These are phyloP conservation scores for Etheostoma spectabile DNA, from an alignment of 2,113 vertebrate species.

Conservation along the genomic window DNA sequence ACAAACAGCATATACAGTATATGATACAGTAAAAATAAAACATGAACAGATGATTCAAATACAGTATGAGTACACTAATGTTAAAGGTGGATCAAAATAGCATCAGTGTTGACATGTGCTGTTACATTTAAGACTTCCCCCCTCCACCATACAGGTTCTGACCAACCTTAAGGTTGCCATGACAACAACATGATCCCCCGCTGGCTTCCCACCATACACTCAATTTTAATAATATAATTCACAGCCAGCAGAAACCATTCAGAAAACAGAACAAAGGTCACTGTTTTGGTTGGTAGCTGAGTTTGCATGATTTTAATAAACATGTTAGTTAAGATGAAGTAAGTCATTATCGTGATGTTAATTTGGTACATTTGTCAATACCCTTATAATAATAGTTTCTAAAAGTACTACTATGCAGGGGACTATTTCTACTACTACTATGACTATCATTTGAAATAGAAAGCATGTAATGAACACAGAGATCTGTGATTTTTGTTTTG, in stretches of 20 bases:
- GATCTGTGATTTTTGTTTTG: background rate
- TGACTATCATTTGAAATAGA: no score
- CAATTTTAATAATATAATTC: background rate
- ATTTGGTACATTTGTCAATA: background rate
- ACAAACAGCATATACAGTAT: no score
- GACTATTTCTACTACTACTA: no score
- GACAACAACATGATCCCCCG: background rate
- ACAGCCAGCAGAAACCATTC: background rate
- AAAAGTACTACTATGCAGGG: background rate
- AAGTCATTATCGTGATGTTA: background rate
- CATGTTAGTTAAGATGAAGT: background rate
- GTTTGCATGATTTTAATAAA: background rate
- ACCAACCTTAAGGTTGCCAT: background rate
- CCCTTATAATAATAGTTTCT: background rate
- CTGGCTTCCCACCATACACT: background rate
- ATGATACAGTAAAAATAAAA: no score
- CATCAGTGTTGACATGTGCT: no score
- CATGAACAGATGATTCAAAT: no score
- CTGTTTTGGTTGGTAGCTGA: background rate
- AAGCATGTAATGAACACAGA: background rate
- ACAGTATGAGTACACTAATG: no score
- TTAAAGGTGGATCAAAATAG: no score
- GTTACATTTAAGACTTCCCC: no score
- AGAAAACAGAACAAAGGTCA: background rate
- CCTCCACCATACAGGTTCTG: no score